Conservation (phyloP, 2,888 invertebrate genomes). For the Callyntrura sp. region DNA sequence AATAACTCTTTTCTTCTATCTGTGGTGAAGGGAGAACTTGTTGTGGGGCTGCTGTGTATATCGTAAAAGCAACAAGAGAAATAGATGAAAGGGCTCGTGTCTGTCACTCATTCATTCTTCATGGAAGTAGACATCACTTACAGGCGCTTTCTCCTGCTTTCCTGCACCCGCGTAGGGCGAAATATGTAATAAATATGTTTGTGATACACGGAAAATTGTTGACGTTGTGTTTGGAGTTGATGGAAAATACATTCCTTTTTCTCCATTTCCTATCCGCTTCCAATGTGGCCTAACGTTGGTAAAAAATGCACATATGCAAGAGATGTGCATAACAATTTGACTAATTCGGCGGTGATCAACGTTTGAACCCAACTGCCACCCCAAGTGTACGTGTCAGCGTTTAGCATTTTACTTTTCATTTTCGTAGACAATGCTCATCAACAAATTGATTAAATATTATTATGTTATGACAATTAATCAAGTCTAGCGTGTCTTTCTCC, state of each 20-base stretch:
- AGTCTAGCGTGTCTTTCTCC: background rate
- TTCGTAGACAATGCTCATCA: background rate
- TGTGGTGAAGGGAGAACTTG: background rate
- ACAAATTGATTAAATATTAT: constrained; percentile 4
- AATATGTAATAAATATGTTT: too few relatives aligned
- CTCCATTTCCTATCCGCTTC: too few relatives aligned
- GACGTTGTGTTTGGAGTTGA: background rate
- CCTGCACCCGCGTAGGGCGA: too few relatives aligned
- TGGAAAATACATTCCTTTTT: too few relatives aligned
- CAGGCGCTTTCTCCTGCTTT: background rate
- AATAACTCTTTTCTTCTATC: constrained; percentile 9
- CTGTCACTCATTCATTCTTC: constrained; percentile 3
- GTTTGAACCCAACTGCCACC: background rate
- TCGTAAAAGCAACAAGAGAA: background rate
- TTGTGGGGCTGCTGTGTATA: constrained; percentile 11
- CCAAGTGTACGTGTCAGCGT: background rate
- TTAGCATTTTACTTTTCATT: background rate
- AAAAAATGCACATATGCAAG: background rate
- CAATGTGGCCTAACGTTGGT: background rate
- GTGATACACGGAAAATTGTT: background rate
- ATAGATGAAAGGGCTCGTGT: background rate
- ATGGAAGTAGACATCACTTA: constrained; percentile 2
- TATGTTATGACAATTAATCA: background rate
- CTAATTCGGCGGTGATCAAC: background rate
- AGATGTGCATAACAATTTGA: background rate